A percentile compares a stretch with the other conserved stretches of the same genome.
phyloP scores from a whole-genome alignment of 2,888 invertebrate species.

The Drosophila nr. perissopoda region DNA sequence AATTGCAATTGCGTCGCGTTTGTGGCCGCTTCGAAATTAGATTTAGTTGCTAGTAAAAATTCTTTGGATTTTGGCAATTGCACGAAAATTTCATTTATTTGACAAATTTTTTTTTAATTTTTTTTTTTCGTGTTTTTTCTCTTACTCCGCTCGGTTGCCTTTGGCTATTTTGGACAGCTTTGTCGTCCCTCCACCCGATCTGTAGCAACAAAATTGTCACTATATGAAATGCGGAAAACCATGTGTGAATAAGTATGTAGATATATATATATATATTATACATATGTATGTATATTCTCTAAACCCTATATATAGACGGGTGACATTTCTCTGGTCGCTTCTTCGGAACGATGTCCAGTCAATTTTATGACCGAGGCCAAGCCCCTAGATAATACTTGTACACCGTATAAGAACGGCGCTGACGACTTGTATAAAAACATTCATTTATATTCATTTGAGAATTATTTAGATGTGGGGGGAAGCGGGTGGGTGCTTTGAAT shows the following conservation, averaged over 20 bases:
- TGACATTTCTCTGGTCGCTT: conserved; percentile 68
- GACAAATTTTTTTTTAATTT: conserved; percentile 22
- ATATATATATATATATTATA: conserved; percentile 15
- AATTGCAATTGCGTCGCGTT: conserved; percentile 63
- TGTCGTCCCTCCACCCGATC: conserved; percentile 43
- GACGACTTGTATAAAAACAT: conserved; percentile 50
- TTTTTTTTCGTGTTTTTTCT: neutral
- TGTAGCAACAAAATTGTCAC: conserved; percentile 68
- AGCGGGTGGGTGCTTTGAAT: conserved; percentile 10
- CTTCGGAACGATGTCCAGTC: conserved; percentile 74
- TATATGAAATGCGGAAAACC: conserved; percentile 77
- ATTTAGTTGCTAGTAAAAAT: conserved; percentile 68
- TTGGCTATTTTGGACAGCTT: conserved; percentile 75
- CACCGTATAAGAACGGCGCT: conserved; percentile 32
- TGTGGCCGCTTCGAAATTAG: conserved; percentile 56
- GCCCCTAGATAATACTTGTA: conserved; percentile 52
- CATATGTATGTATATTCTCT: conserved; percentile 7
- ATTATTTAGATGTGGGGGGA: neutral
- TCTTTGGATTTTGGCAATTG: conserved; percentile 81
- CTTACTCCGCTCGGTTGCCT: conserved; percentile 28
- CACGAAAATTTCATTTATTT: conserved; percentile 78
- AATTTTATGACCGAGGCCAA: conserved; percentile 63
- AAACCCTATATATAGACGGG: conserved; percentile 71
- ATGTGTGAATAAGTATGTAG: conserved; percentile 68
- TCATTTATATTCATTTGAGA: conserved; percentile 53